Base-by-base conservation (phyloP, 2,797 vertebrate species). In the Pampus argenteus region DNA sequence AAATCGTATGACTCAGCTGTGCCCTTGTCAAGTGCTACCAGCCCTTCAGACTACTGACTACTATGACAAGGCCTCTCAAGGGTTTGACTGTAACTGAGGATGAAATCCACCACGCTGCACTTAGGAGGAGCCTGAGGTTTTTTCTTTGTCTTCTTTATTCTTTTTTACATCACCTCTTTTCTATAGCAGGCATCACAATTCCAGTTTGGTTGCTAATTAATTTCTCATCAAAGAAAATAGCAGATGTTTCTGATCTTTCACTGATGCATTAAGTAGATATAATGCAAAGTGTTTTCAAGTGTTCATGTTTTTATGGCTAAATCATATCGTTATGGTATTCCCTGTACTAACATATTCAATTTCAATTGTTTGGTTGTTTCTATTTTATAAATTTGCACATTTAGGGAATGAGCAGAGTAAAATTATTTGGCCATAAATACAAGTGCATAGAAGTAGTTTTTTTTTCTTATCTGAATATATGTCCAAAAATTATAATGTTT, bases 1-100 rank as follows among this genome's bases (percentile, higher is more conserved):
- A 65, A 81, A 75, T 68, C 25, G 7, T 52, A 40, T 87, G 85
- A 91, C 83, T 93, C 87, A 88, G 79, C 79, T 56, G 26, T 58
- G 58, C n/a, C 44, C 51, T 48, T 64, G 47, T 87, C 81, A 85
- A 83, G 73, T 59, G 66, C 79, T 66, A 87, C 82, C 56, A 74
- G 61, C 34, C 68, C 70, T 74, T 42, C 34, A 74, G 79, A 80
- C 66, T 54, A 64, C 70, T 76, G 45, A 64, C 63, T 75, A 50
- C 79, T 67, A 66, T 59, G 73, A 76, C 65, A 65, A 65, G 42
- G 58, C 25, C 29, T 83, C 48, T 71, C 29, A 4, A 66, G 59
- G 51, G 52, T 85, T 85, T 83, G 74, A 81, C 62, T 73, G 64
- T 65, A 81, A 83, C 51, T 49, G 72, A 74, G 26, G 76, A 59